phyloP scores from a whole-genome alignment of 2,888 invertebrate genomes.

The Mythimna ferrago region DNA sequence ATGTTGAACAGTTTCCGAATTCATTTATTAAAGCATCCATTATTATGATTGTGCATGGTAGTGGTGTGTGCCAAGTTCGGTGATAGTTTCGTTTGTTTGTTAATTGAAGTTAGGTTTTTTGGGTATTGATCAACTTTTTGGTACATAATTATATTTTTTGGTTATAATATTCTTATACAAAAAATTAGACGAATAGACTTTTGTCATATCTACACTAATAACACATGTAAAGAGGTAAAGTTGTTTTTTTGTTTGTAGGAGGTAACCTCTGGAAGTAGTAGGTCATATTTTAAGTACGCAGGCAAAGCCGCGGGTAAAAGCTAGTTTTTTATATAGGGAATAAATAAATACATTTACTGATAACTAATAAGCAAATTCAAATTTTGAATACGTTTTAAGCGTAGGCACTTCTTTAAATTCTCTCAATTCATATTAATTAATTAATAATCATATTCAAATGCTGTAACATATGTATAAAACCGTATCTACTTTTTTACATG shows the following conservation, averaged over 20 bases:
- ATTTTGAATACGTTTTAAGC: too few species aligned
- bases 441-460: neutral
- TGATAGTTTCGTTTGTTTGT: neutral
- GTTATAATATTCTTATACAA: neutral
- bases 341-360: too few species aligned
- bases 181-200: too few species aligned
- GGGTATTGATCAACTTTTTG: neutral
- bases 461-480: neutral
- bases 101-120: neutral
- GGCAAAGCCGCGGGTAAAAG: too few species aligned
- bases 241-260: too few species aligned
- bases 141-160: neutral
- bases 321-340: too few species aligned
- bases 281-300: too few species aligned
- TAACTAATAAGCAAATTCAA: too few species aligned
- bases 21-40: conserved; percentile 28
- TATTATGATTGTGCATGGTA: neutral
- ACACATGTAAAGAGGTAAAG: too few species aligned
- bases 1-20: conserved; percentile 11
- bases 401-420: neutral
- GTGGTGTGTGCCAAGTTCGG: conserved; percentile 21
- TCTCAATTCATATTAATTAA: neutral
- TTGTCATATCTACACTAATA: too few species aligned
- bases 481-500: neutral
- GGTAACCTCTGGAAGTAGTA: too few species aligned